These are phyloP conservation scores for Sebastes baramenuke DNA, from an alignment of 2,797 vertebrate genomes.

Conservation along the genomic window DNA sequence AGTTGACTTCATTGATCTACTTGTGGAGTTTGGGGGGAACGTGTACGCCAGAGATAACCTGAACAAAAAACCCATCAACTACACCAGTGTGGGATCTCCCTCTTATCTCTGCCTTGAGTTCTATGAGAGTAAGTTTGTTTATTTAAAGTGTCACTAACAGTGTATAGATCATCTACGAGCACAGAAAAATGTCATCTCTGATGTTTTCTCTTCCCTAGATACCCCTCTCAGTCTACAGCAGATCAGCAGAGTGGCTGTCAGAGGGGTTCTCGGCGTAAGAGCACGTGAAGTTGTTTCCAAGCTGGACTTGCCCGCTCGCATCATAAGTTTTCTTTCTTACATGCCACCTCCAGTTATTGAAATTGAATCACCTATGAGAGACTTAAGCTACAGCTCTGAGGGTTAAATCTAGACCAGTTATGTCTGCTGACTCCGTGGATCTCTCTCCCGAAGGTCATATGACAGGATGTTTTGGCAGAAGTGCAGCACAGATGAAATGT, in stretches of 20 bases:
- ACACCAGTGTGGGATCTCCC: conserved; percentile 83
- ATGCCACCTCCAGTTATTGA: conserved; percentile 56
- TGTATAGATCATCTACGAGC: neutral
- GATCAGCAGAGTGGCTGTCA: conserved; percentile 86
- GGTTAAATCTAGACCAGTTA: neutral
- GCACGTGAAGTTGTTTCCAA: conserved; percentile 80
- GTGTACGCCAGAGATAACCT: conserved; percentile 90
- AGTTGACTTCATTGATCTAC: conserved; percentile 87
- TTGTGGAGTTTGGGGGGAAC: conserved; percentile 93
- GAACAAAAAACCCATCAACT: conserved; percentile 89
- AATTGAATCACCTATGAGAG: conserved; percentile 5
- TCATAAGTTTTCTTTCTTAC: conserved; percentile 87
- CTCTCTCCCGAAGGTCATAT: neutral
- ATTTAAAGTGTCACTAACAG: neutral
- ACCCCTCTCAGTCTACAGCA: conserved; percentile 89
- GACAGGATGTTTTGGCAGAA: conserved; percentile 10
- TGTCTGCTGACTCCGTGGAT: neutral
- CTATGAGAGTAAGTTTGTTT: conserved; percentile 86
- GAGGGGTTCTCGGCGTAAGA: conserved; percentile 80
- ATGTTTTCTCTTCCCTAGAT: conserved; percentile 69
- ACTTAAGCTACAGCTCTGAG: neutral
- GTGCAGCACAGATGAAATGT: neutral
- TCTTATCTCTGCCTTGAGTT: conserved; percentile 86
- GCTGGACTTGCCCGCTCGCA: conserved; percentile 84
- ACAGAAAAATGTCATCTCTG: neutral